A percentile compares a stretch with the other conserved stretches of the same genome.
These are phyloP conservation scores for Congeria kusceri DNA, from an alignment of 2,888 invertebrate genomes.

Conservation along the genomic window DNA sequence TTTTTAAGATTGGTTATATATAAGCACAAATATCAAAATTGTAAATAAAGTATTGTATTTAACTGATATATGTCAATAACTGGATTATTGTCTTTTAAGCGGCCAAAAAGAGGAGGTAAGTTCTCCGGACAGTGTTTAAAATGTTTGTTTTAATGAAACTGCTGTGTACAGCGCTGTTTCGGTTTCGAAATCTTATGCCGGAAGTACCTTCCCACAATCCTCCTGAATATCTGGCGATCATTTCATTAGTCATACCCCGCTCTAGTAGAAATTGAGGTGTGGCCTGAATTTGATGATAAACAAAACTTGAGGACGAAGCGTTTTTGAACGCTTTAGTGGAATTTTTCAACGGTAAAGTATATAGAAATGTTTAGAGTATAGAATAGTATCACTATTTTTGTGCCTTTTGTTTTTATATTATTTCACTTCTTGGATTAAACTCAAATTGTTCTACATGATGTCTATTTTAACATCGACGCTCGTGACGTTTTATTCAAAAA, in stretches of 20 bases:
- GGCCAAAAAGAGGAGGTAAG: no score
- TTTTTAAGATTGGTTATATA: no score
- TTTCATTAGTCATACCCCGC: constrained; percentile 73
- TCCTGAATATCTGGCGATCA: constrained; percentile 46
- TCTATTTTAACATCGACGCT: neutral
- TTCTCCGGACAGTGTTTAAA: no score
- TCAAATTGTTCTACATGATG: neutral
- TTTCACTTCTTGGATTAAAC: neutral
- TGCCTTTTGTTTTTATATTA: neutral
- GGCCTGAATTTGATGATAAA: constrained; percentile 71
- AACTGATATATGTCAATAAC: no score
- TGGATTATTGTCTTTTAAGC: no score
- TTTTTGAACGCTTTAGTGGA: constrained; percentile 31
- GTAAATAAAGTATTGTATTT: no score
- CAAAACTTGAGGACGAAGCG: constrained; percentile 43
- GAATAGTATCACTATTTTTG: neutral
- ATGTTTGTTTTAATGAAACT: no score
- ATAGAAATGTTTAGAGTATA: neutral
- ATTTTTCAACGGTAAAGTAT: constrained; percentile 34
- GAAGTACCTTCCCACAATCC: constrained; percentile 42
- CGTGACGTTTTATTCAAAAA: no score
- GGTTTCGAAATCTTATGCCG: neutral
- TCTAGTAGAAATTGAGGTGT: constrained; percentile 80
- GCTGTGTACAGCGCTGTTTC: neutral
- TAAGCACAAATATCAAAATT: no score